These are phyloP conservation scores for Eustalomyia histrio DNA, from an alignment of 2,888 invertebrate species.

Conservation along the genomic window DNA sequence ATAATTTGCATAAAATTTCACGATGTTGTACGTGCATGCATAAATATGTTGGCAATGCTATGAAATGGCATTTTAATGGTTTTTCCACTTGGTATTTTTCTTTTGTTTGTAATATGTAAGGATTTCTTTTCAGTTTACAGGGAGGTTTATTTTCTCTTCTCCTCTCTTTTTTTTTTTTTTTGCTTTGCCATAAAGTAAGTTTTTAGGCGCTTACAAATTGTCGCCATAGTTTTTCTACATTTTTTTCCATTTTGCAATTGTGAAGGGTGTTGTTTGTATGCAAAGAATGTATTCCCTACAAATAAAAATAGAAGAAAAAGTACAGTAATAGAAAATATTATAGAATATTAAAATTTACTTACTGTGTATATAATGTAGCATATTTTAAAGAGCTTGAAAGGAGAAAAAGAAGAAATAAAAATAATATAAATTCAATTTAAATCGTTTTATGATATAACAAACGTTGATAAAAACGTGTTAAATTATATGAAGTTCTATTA, in stretches of 20 bases:
- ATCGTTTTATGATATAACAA: not conserved
- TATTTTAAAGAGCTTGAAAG: not conserved
- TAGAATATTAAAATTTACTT: not conserved
- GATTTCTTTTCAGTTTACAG: slow-evolving; percentile 23
- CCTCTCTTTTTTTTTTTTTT: not conserved
- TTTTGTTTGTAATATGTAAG: slow-evolving; percentile 1
- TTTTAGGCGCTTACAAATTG: slow-evolving; percentile 62
- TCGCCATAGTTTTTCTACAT: slow-evolving; percentile 36
- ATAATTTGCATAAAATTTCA: slow-evolving; percentile 64
- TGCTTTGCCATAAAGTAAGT: slow-evolving; percentile 43
- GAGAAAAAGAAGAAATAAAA: not conserved
- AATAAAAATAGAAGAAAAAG: not conserved
- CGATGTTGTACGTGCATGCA: slow-evolving; percentile 49
- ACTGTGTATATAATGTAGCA: not conserved
- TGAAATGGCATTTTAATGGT: slow-evolving; percentile 69
- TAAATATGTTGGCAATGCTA: slow-evolving; percentile 59
- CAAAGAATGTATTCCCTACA: slow-evolving; percentile 13
- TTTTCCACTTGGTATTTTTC: slow-evolving; percentile 66
- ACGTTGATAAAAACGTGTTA: too few species aligned
- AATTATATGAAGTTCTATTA: too few species aligned
- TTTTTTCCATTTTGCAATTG: slow-evolving; percentile 31
- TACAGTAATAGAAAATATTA: not conserved
- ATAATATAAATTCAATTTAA: not conserved
- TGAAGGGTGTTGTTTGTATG: slow-evolving; percentile 34
- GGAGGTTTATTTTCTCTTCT: not conserved